Evolutionary conservation across 2,888 invertebrate genomes (phyloP), one percentile per base, ranked within the genome.

Genomic region (Ceriagrion tenellum): DNA sequence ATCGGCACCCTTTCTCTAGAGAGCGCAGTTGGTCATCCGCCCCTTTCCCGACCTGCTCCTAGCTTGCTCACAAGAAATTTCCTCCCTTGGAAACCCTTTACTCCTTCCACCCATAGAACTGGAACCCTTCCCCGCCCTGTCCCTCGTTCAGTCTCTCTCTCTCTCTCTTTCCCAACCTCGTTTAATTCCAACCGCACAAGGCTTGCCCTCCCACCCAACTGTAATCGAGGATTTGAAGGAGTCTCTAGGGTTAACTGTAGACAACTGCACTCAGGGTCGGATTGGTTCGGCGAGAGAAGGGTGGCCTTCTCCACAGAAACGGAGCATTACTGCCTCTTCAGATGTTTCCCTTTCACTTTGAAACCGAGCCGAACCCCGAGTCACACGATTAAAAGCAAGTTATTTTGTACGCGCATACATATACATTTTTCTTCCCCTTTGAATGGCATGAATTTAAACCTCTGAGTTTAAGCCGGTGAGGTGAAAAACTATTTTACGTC

Each of bases 331-430:
- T 81, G 81, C 81, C 81, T 35, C 16, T 35, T 81, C 81, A 81
- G 35, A 30, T 35, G 81, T 81, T 81, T 81, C 35, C 81, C 81
- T 81, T 81, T 81, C 81, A 81, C 81, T 81, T 81, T 81, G 35
- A 81, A 81, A 81, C 1, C 12, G 81, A 69, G 81, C 30, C 8
- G 81, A 81, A 13, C 35, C 35, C 35, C 81, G 30, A 13, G 30
- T 81, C 35, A 13, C 30, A n/a, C 30, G 81, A 81, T 81, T 81
- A 81, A 81, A 81, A n/a, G 81, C 30, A 16, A 81, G 81, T 12
- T 35, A 35, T 35, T 16, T 69, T 69, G 20, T 8, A 69, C 69
- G 6, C 69, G 16, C 13, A 1, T 69, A 69, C 8, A 69, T 69
- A 47, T 81, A 69, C 12, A 26, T 35, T 30, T 81, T 35, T 81